Base-by-base conservation (phyloP, 2,113 vertebrate species). In the Rafetus swinhoei region DNA sequence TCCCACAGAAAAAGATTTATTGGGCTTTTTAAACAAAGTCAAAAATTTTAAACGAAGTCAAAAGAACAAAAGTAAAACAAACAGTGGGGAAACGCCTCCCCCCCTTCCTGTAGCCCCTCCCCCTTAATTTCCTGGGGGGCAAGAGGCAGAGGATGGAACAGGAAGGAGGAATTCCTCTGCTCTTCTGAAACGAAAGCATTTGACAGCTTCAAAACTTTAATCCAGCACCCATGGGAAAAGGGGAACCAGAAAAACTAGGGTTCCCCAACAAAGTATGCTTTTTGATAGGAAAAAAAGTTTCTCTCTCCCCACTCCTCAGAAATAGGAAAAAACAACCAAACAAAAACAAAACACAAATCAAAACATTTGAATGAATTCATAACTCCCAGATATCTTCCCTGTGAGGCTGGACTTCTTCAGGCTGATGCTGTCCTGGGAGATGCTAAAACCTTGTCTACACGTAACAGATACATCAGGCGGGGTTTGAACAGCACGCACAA, bases 231-330 rank as follows among this genome's bases (percentile, higher is more conserved):
- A 2, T 18, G 32, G 32, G 19, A 69, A 19, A 69, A 35, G 15
- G 32, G 16, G 65, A 69, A n/a, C 65, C 16, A n/a, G 7, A n/a
- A n/a, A n/a, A 69, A 69, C 65, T 69, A 19, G 15, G 15, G 62
- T 65, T 32, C 32, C 32, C 32, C 14, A 14, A 14, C 32, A 69
- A n/a, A 69, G 18, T 9, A 32, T 15, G 6, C 15, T 32, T 65
- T 65, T 32, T 14, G 27, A 32, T 65, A 32, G 29, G 32, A 65
- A 65, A 32, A 29, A 62, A 65, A 16, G 60, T 65, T 32, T 65
- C 0, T 10, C 12, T 32, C 29, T 13, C 4, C 18, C 65, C 32
- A 9, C 29, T 29, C 13, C 7, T 12, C 29, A 1, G 32, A 35
- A 21, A 72, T 10, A n/a, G 65, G 65, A 35, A 72, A 29, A 60